Conservation (phyloP, 2,888 invertebrate species). For the Tetheella fluctuosa region DNA sequence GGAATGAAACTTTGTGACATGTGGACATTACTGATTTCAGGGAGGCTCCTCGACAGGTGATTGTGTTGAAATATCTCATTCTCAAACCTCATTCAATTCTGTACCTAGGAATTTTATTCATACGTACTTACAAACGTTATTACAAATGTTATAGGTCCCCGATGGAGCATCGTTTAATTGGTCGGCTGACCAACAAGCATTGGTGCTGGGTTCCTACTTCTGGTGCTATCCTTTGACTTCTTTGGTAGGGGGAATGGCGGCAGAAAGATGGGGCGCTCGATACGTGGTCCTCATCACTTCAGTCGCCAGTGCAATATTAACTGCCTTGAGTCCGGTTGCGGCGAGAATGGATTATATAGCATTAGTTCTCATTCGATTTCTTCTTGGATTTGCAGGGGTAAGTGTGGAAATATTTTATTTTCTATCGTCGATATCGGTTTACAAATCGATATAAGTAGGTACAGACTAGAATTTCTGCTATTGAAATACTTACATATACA, state of each 20-base stretch:
- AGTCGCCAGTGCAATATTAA: constrained; percentile 80
- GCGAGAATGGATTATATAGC: constrained; percentile 83
- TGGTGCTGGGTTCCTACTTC: constrained; percentile 87
- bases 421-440: too few species aligned
- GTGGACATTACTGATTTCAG: constrained; percentile 66
- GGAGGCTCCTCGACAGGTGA: constrained; percentile 67
- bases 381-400: constrained; percentile 86
- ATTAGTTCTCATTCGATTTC: constrained; percentile 83
- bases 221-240: constrained; percentile 88
- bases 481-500: too few species aligned
- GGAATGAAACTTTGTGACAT: constrained; percentile 59
- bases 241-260: constrained; percentile 86
- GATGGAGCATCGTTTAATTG: constrained; percentile 77
- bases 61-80: background rate
- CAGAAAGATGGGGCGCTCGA: constrained; percentile 86
- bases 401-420: constrained; percentile 44
- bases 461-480: too few species aligned
- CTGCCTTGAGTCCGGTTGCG: constrained; percentile 84
- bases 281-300: constrained; percentile 83
- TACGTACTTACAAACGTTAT: too few species aligned
- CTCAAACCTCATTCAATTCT: too few species aligned
- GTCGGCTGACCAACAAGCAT: constrained; percentile 85
- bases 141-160: constrained; percentile 38
- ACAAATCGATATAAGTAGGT: too few species aligned
- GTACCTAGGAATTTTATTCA: too few species aligned